Evolutionary conservation across 2,797 vertebrate genomes (phyloP).

Genomic region (Dallia pectoralis): DNA sequence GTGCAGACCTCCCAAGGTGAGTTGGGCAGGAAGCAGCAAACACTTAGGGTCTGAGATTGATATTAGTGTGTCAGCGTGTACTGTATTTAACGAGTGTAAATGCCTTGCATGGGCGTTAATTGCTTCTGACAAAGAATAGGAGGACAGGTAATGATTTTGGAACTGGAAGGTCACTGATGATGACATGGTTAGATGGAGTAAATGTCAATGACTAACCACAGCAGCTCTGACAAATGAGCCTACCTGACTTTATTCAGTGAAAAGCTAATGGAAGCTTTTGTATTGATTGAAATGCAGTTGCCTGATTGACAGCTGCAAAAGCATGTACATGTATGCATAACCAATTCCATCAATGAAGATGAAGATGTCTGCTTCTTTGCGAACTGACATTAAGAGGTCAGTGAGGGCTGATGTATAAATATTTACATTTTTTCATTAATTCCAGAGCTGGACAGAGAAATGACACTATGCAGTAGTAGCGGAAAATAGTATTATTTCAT

Average conservation of each 20-base stretch:
- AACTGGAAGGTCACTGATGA: constrained; percentile 67
- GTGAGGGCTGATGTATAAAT: too few species aligned
- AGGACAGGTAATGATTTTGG: constrained; percentile 63
- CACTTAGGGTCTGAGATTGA: constrained; percentile 22
- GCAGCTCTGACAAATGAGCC: constrained; percentile 52
- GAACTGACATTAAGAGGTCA: too few species aligned
- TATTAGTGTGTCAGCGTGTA: constrained; percentile 14
- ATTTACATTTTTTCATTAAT: too few species aligned
- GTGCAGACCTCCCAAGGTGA: background rate
- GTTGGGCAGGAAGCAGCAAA: background rate
- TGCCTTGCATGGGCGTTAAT: constrained; percentile 7
- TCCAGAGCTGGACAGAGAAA: too few species aligned
- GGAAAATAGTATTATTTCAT: too few species aligned
- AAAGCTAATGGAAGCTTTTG: constrained; percentile 49
- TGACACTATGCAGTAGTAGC: too few species aligned
- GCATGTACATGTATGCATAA: constrained; percentile 25
- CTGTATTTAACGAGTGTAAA: constrained; percentile 13
- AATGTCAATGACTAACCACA: constrained; percentile 48
- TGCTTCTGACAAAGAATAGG: constrained; percentile 9
- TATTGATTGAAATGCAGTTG: constrained; percentile 41
- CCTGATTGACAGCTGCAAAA: constrained; percentile 39
- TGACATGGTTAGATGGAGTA: constrained; percentile 55
- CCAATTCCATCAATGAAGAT: too few species aligned
- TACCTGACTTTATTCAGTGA: constrained; percentile 26
- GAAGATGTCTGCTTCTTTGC: too few species aligned